Percentiles rank a stretch among this genome's conserved stretches.
Conservation (phyloP, 2,888 invertebrate species). For the Scaptodrosophila latifasciaeformis region DNA sequence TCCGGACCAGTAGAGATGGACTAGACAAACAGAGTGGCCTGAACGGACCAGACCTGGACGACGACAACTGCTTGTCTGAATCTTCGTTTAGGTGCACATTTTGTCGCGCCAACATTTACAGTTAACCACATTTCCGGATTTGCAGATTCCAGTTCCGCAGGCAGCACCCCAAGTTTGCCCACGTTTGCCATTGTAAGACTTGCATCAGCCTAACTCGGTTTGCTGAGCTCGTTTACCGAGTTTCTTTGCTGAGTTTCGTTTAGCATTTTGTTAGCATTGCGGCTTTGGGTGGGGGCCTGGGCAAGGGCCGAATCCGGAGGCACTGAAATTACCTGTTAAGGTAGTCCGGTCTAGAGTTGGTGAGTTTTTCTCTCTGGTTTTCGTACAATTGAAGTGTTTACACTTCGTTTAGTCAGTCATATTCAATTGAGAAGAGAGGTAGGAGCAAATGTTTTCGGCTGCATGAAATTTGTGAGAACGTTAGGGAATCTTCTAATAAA, state of each 20-base stretch:
- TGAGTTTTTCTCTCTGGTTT: not conserved
- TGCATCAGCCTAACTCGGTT: constrained; percentile 1
- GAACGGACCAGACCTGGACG: not conserved
- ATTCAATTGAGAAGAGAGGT: no score
- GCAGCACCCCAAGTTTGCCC: constrained; percentile 18
- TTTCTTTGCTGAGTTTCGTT: constrained; percentile 11
- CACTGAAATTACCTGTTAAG: no score
- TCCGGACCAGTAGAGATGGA: not conserved
- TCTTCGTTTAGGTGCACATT: constrained; percentile 28
- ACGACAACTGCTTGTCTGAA: not conserved
- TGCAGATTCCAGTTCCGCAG: constrained; percentile 44
- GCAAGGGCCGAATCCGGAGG: no score
- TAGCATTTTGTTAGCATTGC: not conserved
- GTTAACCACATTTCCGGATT: constrained; percentile 60
- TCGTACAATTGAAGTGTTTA: constrained; percentile 21
- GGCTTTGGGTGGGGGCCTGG: not conserved
- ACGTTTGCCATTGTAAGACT: no score
- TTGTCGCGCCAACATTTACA: constrained; percentile 53
- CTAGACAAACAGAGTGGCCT: not conserved
- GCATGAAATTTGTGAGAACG: no score
- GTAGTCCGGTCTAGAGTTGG: no score
- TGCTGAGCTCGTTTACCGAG: constrained; percentile 3
- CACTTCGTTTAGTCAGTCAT: constrained; percentile 17
- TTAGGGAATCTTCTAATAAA: constrained; percentile 1
- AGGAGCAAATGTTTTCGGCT: no score